Percentiles rank a stretch among this genome's conserved stretches.
These are phyloP conservation scores for Rhimphoctona megacephalus DNA, from an alignment of 2,888 invertebrate species.

Conservation along the genomic window DNA sequence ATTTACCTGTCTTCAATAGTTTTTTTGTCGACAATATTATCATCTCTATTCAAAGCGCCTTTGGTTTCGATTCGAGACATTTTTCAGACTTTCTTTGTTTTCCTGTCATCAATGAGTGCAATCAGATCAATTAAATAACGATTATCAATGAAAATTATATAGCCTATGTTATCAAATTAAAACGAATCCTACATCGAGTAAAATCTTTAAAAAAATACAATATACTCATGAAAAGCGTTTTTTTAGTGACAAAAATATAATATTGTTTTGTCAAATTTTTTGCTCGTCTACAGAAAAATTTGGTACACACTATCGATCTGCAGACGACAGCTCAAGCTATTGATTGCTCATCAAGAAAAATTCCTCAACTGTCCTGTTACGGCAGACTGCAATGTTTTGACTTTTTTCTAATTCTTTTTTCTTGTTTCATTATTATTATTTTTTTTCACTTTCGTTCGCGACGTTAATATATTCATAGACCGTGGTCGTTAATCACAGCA, in stretches of 20 bases:
- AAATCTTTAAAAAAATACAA: background rate
- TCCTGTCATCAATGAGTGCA: background rate
- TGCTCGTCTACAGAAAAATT: no score
- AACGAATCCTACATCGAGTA: background rate
- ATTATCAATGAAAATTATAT: background rate
- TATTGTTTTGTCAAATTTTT: background rate
- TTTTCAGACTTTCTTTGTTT: background rate
- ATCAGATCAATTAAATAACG: background rate
- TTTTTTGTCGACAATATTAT: constrained; percentile 39
- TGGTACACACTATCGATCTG: background rate
- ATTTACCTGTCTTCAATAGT: constrained; percentile 54
- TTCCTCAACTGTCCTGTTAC: background rate
- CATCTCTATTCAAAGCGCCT: constrained; percentile 29
- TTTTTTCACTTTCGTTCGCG: constrained; percentile 17
- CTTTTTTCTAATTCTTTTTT: background rate
- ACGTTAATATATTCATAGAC: constrained; percentile 20
- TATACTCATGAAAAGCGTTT: background rate
- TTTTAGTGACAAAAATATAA: background rate
- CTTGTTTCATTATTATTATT: background rate
- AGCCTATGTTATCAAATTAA: background rate
- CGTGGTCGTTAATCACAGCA: constrained; percentile 2
- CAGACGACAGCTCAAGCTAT: background rate
- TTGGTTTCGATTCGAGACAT: constrained; percentile 54
- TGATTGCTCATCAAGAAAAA: background rate
- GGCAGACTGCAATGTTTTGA: background rate